Conservation (phyloP, 2,797 vertebrate species). For the Zenarchopterus dispar region DNA sequence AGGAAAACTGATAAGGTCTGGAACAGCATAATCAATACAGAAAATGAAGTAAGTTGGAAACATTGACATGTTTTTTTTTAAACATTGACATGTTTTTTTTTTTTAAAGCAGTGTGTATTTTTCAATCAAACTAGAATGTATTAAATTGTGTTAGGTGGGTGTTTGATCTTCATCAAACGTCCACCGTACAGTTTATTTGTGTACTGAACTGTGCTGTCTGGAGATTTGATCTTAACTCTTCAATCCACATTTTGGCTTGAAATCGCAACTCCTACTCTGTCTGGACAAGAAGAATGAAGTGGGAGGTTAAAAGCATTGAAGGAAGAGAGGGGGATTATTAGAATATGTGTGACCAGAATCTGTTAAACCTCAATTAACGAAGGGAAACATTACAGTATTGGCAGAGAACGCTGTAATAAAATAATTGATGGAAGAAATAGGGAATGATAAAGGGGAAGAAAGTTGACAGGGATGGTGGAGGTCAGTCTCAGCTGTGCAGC, state of each 20-base stretch:
- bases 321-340: constrained; percentile 11
- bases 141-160: too few species aligned
- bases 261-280: constrained; percentile 56
- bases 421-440: neutral
- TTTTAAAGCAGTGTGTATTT: neutral
- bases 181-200: neutral
- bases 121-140: neutral
- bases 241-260: constrained; percentile 4
- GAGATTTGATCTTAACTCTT: constrained; percentile 4
- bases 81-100: neutral
- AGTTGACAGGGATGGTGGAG: constrained; percentile 18
- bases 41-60: constrained; percentile 5
- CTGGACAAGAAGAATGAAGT: constrained; percentile 49
- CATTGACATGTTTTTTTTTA: neutral
- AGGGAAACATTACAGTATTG: neutral
- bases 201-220: neutral
- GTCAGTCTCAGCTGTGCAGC: constrained; percentile 68
- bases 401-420: neutral
- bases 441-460: constrained; percentile 16
- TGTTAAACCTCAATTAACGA: neutral
- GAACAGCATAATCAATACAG: neutral
- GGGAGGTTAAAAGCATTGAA: constrained; percentile 38
- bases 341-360: constrained; percentile 25
- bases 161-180: neutral
- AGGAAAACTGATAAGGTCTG: neutral